These are phyloP conservation scores for Allygus modestus DNA, from an alignment of 2,888 invertebrate species.

Conservation along the genomic window DNA sequence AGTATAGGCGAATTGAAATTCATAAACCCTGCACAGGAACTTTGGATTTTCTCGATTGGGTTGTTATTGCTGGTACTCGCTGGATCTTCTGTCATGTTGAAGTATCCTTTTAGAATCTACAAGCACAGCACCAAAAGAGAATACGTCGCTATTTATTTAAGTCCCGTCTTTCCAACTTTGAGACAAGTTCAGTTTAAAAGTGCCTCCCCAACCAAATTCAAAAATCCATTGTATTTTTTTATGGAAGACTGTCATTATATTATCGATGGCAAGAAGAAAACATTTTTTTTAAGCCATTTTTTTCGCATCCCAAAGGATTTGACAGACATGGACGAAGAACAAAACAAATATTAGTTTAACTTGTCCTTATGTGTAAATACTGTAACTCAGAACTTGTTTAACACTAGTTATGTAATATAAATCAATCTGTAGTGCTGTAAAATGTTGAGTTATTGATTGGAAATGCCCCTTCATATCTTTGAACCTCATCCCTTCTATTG, in stretches of 20 bases:
- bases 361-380: not conserved
- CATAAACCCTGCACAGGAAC: not conserved
- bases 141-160: conserved; percentile 72
- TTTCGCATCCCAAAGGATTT: conserved; percentile 74
- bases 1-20: not conserved
- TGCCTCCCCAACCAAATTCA: conserved; percentile 8
- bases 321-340: conserved; percentile 73
- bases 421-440: not conserved
- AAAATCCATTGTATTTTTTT: conserved; percentile 69
- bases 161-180: conserved; percentile 69
- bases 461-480: not conserved
- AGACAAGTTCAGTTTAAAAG: conserved; percentile 13
- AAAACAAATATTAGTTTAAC: conserved; percentile 69
- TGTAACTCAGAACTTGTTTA: not conserved
- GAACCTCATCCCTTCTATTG: not conserved
- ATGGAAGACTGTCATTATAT: conserved; percentile 72
- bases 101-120: conserved; percentile 73
- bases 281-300: conserved; percentile 72
- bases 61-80: conserved; percentile 70
- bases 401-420: not conserved
- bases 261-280: conserved; percentile 69
- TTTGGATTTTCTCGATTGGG: conserved; percentile 68
- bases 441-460: not conserved
- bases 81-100: conserved; percentile 70
- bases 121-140: conserved; percentile 70